Percentiles rank a stretch among this genome's conserved stretches.
Evolutionary conservation across 2,113 vertebrate species (phyloP).

Genomic region (Carlito syrichta): DNA sequence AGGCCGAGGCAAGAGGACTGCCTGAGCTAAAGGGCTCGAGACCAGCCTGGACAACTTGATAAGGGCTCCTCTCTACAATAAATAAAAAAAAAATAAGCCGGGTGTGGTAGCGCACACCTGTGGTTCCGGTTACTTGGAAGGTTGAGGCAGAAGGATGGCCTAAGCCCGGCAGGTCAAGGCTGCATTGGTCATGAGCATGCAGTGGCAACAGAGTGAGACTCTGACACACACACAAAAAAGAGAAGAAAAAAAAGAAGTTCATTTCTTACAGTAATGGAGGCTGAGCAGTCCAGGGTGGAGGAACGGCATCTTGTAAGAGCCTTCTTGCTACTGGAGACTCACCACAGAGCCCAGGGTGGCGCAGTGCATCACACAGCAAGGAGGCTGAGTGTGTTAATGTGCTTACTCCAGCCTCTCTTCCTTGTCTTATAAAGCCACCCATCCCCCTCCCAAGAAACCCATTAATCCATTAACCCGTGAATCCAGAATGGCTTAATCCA

Average conservation of each 20-base stretch:
- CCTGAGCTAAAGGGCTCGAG: too few species aligned
- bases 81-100: too few species aligned
- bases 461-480: not conserved
- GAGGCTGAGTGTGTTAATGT: not conserved
- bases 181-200: too few species aligned
- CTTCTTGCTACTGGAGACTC: not conserved
- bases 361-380: not conserved
- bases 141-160: too few species aligned
- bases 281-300: not conserved
- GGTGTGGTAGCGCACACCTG: too few species aligned
- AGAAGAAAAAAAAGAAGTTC: not conserved
- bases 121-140: too few species aligned
- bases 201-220: too few species aligned
- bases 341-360: not conserved
- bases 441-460: not conserved
- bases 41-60: too few species aligned
- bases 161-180: too few species aligned
- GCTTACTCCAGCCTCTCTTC: not conserved
- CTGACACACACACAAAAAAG: too few species aligned
- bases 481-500: not conserved
- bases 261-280: not conserved
- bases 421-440: not conserved
- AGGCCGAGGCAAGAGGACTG: too few species aligned
- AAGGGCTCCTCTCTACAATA: too few species aligned
- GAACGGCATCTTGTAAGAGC: not conserved